Evolutionary conservation across 2,797 vertebrate species (phyloP).

Genomic region (Anguilla pacifica): DNA sequence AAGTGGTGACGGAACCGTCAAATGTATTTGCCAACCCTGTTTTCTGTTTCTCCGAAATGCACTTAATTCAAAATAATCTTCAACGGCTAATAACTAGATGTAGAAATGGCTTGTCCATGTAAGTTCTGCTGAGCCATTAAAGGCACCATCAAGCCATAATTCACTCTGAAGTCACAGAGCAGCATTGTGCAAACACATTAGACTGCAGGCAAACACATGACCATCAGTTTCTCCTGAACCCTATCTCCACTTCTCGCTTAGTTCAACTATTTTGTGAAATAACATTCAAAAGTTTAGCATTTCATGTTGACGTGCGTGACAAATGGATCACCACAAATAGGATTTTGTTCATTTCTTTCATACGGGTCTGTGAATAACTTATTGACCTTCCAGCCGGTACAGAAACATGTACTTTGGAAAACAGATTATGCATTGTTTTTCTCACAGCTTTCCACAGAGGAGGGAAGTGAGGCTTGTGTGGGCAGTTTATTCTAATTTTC

Average conservation of each 20-base stretch:
- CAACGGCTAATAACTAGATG: neutral
- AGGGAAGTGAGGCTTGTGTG: neutral
- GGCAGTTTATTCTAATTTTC: neutral
- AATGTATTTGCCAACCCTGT: neutral
- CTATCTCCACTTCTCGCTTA: no score
- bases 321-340: neutral
- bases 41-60: neutral
- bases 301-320: neutral
- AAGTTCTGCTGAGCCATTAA: constrained; percentile 19
- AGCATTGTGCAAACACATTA: constrained; percentile 21
- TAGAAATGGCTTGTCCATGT: neutral
- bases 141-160: constrained; percentile 15
- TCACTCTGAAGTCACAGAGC: neutral
- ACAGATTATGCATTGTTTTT: neutral
- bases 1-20: neutral
- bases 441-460: neutral
- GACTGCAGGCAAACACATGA: constrained; percentile 4
- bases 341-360: neutral
- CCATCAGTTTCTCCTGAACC: neutral
- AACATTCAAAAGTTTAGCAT: neutral
- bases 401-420: neutral
- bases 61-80: constrained; percentile 16
- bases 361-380: neutral
- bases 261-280: neutral
- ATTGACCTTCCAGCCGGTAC: neutral